Conservation (phyloP, 2,888 invertebrate species). For the Drosophila bunnanda region DNA sequence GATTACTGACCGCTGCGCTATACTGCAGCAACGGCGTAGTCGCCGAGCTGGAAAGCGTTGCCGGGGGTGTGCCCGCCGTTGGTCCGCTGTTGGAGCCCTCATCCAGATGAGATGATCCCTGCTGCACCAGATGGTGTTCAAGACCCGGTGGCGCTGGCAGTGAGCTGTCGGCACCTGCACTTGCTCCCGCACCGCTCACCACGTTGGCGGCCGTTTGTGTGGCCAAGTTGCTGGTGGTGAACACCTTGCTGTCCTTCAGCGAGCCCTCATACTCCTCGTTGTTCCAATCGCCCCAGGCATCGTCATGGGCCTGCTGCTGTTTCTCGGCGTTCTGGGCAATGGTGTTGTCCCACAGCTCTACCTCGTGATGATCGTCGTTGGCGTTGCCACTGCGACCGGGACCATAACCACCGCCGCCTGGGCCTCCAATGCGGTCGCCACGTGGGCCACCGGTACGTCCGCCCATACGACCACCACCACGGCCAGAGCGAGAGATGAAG, state of each 20-base stretch:
- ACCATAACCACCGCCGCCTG: slow-evolving; percentile 84
- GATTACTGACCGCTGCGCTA: slow-evolving; percentile 81
- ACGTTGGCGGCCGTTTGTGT: slow-evolving; percentile 81
- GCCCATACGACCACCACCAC: slow-evolving; percentile 80
- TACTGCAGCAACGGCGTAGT: slow-evolving; percentile 81
- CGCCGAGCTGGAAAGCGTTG: slow-evolving; percentile 54
- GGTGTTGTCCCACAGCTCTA: slow-evolving; percentile 87
- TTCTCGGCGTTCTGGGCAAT: slow-evolving; percentile 84
- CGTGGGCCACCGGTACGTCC: slow-evolving; percentile 85
- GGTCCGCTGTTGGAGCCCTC: slow-evolving; percentile 70
- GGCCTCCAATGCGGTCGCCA: slow-evolving; percentile 84
- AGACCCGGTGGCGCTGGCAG: slow-evolving; percentile 85
- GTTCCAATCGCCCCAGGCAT: slow-evolving; percentile 91
- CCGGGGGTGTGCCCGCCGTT: slow-evolving; percentile 43
- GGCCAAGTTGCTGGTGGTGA: slow-evolving; percentile 88
- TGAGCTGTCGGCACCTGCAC: slow-evolving; percentile 61
- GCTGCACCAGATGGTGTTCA: slow-evolving; percentile 83
- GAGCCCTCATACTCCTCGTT: slow-evolving; percentile 98
- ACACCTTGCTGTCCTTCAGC: slow-evolving; percentile 96
- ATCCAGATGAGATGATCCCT: slow-evolving; percentile 81
- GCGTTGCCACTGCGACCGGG: slow-evolving; percentile 80
- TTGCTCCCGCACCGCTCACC: slow-evolving; percentile 66
- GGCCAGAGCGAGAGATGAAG: slow-evolving; percentile 60
- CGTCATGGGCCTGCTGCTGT: slow-evolving; percentile 83
- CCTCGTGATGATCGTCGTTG: slow-evolving; percentile 84